These are phyloP conservation scores for Bombus consobrinus DNA, from an alignment of 1,140 invertebrate genomes.

Conservation along the genomic window DNA sequence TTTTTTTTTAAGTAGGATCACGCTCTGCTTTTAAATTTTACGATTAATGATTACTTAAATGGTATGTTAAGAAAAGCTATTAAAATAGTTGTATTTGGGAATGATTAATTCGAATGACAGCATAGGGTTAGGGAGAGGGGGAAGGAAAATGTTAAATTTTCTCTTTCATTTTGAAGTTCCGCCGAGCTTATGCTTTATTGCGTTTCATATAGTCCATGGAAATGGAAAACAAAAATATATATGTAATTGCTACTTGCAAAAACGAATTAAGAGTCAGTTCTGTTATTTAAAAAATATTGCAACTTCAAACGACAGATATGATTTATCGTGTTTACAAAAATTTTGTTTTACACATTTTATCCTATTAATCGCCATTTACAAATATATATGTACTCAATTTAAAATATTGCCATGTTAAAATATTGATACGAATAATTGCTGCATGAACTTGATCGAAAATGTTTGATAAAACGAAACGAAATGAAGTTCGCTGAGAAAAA, in stretches of 20 bases:
- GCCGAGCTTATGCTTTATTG: neutral
- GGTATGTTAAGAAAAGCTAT: too few relatives aligned
- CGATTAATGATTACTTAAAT: too few relatives aligned
- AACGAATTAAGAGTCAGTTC: neutral
- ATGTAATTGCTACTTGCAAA: neutral
- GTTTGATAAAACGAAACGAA: neutral
- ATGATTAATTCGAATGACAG: neutral
- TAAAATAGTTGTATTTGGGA: too few relatives aligned
- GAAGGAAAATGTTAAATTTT: neutral
- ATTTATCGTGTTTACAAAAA: neutral
- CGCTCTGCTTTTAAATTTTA: too few relatives aligned
- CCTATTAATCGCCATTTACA: too few relatives aligned
- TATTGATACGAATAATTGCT: neutral
- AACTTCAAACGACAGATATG: neutral
- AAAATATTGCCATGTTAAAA: neutral
- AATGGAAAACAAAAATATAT: neutral
- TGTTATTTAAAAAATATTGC: too few relatives aligned
- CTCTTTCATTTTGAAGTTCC: neutral
- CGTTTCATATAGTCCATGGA: neutral
- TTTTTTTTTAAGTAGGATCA: too few relatives aligned
- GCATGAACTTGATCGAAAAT: neutral
- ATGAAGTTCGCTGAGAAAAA: neutral
- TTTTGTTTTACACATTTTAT: neutral
- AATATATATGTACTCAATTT: neutral
- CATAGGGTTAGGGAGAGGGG: neutral